Conservation (phyloP, 2,113 vertebrate species). For the Martes martes region DNA sequence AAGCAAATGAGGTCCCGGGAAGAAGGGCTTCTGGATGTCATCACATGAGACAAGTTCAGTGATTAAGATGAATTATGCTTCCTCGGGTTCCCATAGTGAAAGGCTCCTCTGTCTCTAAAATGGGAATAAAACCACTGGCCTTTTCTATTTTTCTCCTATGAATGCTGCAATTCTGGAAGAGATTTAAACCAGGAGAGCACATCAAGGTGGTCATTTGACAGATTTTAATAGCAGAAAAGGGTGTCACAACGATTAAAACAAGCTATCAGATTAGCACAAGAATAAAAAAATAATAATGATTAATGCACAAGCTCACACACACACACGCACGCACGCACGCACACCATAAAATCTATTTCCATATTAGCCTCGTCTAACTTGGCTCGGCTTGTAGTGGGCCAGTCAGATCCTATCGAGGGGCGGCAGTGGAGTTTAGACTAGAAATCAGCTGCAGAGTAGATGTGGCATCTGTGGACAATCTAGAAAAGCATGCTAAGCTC, state of each 20-base stretch:
- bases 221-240: background rate
- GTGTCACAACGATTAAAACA: background rate
- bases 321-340: too few species aligned
- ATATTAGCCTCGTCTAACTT: background rate
- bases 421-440: background rate
- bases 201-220: background rate
- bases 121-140: background rate
- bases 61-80: conserved; percentile 11
- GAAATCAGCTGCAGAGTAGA: too few species aligned
- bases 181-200: background rate
- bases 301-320: too few species aligned
- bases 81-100: background rate
- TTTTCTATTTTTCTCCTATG: background rate
- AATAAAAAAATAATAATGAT: background rate
- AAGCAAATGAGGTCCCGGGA: conserved; percentile 53
- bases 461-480: background rate
- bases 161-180: background rate
- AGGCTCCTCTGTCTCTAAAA: background rate
- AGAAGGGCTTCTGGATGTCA: conserved; percentile 35
- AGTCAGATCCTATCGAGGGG: background rate
- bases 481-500: background rate
- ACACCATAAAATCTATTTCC: background rate
- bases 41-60: background rate
- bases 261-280: background rate
- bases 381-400: background rate